Conservation (phyloP, 2,888 invertebrate species). For the Pheosia gnoma region DNA sequence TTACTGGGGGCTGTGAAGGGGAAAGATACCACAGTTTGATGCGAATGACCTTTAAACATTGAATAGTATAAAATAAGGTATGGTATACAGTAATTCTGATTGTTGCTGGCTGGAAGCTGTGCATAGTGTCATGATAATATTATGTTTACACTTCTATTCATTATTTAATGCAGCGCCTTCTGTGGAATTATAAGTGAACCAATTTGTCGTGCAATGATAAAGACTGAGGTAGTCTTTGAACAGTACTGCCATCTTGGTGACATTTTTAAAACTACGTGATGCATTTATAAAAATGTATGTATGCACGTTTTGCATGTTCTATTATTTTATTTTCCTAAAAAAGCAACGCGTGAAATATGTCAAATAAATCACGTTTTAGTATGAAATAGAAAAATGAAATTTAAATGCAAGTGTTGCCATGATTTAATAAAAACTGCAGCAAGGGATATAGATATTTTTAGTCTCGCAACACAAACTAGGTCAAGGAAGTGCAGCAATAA, state of each 20-base stretch:
- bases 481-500: conserved; percentile 75
- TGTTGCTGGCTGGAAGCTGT: too few species aligned
- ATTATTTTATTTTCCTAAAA: background rate
- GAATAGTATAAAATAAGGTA: too few species aligned
- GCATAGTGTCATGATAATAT: background rate
- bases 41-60: too few species aligned
- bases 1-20: too few species aligned
- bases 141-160: background rate
- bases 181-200: conserved; percentile 3
- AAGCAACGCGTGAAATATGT: too few species aligned
- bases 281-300: background rate
- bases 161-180: conserved; percentile 13
- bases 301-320: background rate
- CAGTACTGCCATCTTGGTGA: background rate
- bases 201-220: too few species aligned
- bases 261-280: background rate
- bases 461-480: conserved; percentile 61
- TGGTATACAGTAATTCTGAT: too few species aligned
- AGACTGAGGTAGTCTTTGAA: background rate
- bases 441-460: conserved; percentile 33
- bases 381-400: background rate
- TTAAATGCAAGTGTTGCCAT: background rate
- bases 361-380: too few species aligned
- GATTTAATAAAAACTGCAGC: background rate
- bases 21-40: too few species aligned